Evolutionary conservation across 2,888 invertebrate genomes (phyloP).

Genomic region (Andrena bucephala): DNA sequence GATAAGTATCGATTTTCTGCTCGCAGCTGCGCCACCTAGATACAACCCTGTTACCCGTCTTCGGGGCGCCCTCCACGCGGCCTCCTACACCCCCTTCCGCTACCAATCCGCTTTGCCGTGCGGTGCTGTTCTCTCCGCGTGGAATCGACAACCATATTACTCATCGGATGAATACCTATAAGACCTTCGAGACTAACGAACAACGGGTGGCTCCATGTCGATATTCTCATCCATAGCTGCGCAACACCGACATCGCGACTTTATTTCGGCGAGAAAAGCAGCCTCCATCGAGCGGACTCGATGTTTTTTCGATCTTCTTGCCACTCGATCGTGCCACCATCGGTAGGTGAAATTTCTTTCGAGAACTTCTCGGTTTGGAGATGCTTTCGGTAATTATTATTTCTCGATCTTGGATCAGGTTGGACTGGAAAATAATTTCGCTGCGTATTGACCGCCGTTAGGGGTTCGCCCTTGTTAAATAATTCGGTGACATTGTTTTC

Average conservation of each 20-base stretch:
- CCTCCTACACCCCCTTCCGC: slow-evolving; percentile 59
- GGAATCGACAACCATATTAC: slow-evolving; percentile 46
- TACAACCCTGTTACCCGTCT: slow-evolving; percentile 61
- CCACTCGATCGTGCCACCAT: neutral
- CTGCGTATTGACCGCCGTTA: too few relatives aligned
- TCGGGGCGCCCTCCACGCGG: slow-evolving; percentile 52
- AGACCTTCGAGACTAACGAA: slow-evolving; percentile 22
- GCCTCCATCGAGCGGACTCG: neutral
- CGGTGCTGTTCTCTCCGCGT: slow-evolving; percentile 27
- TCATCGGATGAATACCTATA: slow-evolving; percentile 60
- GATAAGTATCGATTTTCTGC: slow-evolving; percentile 84
- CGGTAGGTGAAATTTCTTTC: neutral
- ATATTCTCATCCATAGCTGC: neutral
- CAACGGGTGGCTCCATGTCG: too few relatives aligned
- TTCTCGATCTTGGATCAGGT: neutral
- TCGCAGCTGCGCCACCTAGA: slow-evolving; percentile 81
- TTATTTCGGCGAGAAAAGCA: neutral
- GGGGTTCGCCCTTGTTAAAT: too few relatives aligned
- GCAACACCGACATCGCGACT: neutral
- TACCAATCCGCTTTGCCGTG: slow-evolving; percentile 65
- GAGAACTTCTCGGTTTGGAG: neutral
- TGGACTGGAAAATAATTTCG: too few relatives aligned
- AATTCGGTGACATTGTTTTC: too few relatives aligned
- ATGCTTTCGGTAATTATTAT: neutral
- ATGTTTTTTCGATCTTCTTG: neutral